A percentile compares a stretch with the other conserved stretches of the same genome.
These are phyloP conservation scores for Syrmaticus mikado DNA, from an alignment of 2,113 vertebrate genomes.

Conservation along the genomic window DNA sequence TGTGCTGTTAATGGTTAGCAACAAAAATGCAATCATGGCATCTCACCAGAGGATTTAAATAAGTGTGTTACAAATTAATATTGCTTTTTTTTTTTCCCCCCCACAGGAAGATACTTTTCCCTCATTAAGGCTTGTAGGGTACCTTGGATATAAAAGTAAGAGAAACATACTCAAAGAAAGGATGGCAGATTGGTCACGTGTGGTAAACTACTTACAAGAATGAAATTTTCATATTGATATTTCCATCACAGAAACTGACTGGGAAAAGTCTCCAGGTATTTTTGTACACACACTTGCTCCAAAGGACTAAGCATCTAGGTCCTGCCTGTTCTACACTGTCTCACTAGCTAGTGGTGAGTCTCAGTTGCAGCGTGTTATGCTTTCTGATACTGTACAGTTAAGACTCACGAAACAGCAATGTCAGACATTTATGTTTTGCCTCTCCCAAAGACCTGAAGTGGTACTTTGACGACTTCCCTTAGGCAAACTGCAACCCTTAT, in stretches of 20 bases:
- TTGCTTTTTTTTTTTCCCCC: neutral
- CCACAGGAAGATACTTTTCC: neutral
- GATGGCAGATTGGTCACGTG: neutral
- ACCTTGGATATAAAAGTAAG: neutral
- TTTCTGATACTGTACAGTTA: neutral
- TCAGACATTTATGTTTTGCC: neutral
- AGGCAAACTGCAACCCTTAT: neutral
- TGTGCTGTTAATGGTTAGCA: neutral
- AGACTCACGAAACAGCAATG: neutral
- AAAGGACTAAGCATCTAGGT: neutral
- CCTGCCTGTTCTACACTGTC: neutral
- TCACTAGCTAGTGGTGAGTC: neutral
- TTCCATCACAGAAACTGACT: neutral
- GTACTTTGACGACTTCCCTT: neutral
- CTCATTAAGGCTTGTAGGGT: neutral
- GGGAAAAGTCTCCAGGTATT: neutral
- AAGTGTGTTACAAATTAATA: neutral
- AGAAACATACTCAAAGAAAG: neutral
- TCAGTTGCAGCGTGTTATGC: neutral
- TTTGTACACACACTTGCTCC: neutral
- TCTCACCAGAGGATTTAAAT: neutral
- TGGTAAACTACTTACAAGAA: neutral
- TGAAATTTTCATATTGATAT: neutral
- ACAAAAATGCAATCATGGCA: neutral
- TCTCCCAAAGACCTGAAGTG: neutral